Base-by-base conservation (phyloP, 2,797 vertebrate genomes). In the Spatula clypeata region DNA sequence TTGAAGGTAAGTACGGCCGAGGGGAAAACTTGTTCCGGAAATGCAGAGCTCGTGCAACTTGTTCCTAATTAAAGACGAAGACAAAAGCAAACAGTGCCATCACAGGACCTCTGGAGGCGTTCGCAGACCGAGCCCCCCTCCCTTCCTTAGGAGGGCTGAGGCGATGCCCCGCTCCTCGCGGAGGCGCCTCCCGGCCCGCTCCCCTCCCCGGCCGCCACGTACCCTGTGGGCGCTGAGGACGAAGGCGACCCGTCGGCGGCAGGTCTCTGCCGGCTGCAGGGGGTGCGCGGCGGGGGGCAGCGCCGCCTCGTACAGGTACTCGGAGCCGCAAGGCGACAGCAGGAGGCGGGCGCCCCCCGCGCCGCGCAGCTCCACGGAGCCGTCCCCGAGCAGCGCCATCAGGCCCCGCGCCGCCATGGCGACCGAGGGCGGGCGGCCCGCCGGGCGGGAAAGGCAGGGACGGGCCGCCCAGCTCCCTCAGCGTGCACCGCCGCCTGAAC, bases 301-400 rank as follows among this genome's bases (percentile, higher is more conserved):
- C 4, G 95, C 92, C 94, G 98, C 98, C 66, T 98, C 96, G 65
- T 98, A 93, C 62, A 98, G 67, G 90, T 99, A 99, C 40, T 99
- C 99, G 29, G 98, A 98, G 11, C 99, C 99, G 83, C 99, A 99
- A 2, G 99, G 98, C 2, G 99, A 99, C 55, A 99, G 94, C n/a
- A 98, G 98, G 58, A 99, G 38, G 67, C 89, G 98, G 34, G 97
- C 97, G 2, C 98, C 98, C 47, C 97, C 98, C 1, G 32, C 58
- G 86, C 98, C 99, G 10, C 84, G 97, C 21, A 99, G 98, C 65
- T 99, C 98, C 80, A 99, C 98, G 3, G 99, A 98, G 57, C 98
- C 98, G 49, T 99, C 99, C 49, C 97, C 98, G 27, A 98, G 99
- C 92, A 99, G 98, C 11, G 98, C 79, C 98, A 99, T 98, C 31